phyloP scores from a whole-genome alignment of 2,797 vertebrate species.

The Chromis chromis region DNA sequence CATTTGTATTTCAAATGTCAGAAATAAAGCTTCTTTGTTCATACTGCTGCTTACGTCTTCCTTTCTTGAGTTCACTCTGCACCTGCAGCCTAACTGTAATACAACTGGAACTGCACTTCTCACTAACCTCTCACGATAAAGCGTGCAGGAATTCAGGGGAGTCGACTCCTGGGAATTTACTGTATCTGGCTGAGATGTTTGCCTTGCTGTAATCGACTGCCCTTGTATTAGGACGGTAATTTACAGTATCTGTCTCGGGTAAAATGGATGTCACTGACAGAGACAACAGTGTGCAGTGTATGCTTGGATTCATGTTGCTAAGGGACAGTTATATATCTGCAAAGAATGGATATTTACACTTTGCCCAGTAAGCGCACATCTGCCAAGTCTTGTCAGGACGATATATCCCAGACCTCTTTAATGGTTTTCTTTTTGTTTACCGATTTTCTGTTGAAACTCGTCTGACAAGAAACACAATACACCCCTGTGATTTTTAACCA shows the following conservation, averaged over 20 bases:
- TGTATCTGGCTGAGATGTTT: constrained; percentile 54
- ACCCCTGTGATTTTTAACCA: background rate
- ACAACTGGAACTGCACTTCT: constrained; percentile 23
- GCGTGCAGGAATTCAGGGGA: constrained; percentile 52
- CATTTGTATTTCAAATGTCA: constrained; percentile 6
- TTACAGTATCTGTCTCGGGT: constrained; percentile 64
- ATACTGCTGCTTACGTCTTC: background rate
- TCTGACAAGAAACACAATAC: constrained; percentile 33
- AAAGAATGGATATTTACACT: constrained; percentile 71
- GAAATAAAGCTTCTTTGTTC: constrained; percentile 47
- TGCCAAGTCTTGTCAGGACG: constrained; percentile 64
- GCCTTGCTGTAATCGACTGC: constrained; percentile 30
- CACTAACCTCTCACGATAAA: constrained; percentile 16
- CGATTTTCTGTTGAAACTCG: constrained; percentile 39
- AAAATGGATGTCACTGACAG: constrained; percentile 49
- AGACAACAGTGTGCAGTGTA: constrained; percentile 50
- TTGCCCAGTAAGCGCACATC: constrained; percentile 53
- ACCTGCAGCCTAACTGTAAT: constrained; percentile 8
- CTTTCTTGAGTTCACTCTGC: constrained; percentile 1
- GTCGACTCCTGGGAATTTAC: constrained; percentile 40
- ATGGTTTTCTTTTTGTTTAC: constrained; percentile 51
- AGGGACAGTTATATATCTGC: constrained; percentile 49
- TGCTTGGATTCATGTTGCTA: constrained; percentile 67
- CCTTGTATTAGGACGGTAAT: constrained; percentile 46
- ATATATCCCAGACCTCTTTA: constrained; percentile 52